Base-by-base conservation (phyloP, 2,888 invertebrate species). In the Hermaeophaga mercurialis region DNA sequence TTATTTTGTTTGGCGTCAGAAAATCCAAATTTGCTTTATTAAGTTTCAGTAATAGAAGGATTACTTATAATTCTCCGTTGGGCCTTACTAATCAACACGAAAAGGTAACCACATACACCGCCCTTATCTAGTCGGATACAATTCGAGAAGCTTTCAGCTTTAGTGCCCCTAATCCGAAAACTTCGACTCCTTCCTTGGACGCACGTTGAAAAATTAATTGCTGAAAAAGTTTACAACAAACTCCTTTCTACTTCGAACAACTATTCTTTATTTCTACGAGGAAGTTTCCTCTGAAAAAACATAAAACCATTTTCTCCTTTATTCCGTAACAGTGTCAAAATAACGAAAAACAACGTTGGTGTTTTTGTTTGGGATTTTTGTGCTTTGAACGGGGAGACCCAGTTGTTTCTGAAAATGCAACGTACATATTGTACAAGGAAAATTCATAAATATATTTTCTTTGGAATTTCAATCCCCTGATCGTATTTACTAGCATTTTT, bases 141-240 rank as follows among this genome's bases (percentile, higher is more conserved):
- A 61, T 62, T 62, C 56, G 59, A 60, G 24, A 61, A 59, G 52
- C 55, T 58, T 50, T 52, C 47, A 44, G 61, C 58, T 60, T 62
- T 57, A 63, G 62, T 63, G 62, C 55, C 56, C 57, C 55, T 63
- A 63, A 65, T 60, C 56, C 60, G 58, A 54, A 52, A 65, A 65
- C 56, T 63, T 65, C 53, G 55, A 56, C 46, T 54, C 54, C 24
- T 12, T 45, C 44, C 49, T 22, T 6, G 59, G 58, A 63, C 63
- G 65, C 63, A 54, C 49, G 47, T 56, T 65, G 61, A 58, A 65
- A 65, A 59, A 59, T 63, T 65, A 65, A 65, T 63, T 61, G 62
- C 55, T 53, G 55, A 61, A 59, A 63, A 61, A 56, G 57, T 62
- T 62, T 33, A 46, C 52, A 50, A 49, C 57, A 28, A 54, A 53